A percentile compares a stretch with the other conserved stretches of the same genome.
These are phyloP conservation scores for Dromaius novaehollandiae DNA, from an alignment of 2,113 vertebrate genomes.

Conservation along the genomic window DNA sequence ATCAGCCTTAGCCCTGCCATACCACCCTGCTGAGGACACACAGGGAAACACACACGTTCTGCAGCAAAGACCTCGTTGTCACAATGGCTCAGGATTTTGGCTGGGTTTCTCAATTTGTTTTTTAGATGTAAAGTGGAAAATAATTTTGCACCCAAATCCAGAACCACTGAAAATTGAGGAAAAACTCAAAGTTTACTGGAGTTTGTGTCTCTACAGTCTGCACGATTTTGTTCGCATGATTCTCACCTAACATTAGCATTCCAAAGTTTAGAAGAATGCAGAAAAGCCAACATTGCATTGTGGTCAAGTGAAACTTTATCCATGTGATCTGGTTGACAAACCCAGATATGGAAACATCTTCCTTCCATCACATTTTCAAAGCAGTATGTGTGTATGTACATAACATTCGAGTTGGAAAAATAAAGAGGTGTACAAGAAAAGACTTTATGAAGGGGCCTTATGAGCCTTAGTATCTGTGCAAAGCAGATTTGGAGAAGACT, in stretches of 20 bases:
- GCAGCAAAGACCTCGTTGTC: too few relatives aligned
- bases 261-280: not conserved
- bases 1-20: not conserved
- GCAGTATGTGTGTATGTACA: not conserved
- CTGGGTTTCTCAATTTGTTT: not conserved
- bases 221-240: not conserved
- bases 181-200: not conserved
- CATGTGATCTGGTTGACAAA: not conserved
- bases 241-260: not conserved
- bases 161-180: not conserved
- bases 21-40: not conserved
- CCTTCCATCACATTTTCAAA: not conserved
- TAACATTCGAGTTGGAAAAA: not conserved
- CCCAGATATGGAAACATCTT: not conserved
- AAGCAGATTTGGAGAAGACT: not conserved
- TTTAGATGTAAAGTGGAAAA: not conserved
- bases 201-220: accelerated
- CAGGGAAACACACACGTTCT: accelerated
- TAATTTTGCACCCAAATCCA: not conserved
- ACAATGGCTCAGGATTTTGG: not conserved
- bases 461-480: not conserved
- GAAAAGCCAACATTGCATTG: not conserved
- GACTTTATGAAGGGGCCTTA: not conserved
- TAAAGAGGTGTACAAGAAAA: accelerated
- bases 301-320: not conserved